Evolutionary conservation across 2,797 vertebrate genomes (phyloP), one percentile per base, ranked within the genome.

Genomic region (Pipistrellus nathusii): DNA sequence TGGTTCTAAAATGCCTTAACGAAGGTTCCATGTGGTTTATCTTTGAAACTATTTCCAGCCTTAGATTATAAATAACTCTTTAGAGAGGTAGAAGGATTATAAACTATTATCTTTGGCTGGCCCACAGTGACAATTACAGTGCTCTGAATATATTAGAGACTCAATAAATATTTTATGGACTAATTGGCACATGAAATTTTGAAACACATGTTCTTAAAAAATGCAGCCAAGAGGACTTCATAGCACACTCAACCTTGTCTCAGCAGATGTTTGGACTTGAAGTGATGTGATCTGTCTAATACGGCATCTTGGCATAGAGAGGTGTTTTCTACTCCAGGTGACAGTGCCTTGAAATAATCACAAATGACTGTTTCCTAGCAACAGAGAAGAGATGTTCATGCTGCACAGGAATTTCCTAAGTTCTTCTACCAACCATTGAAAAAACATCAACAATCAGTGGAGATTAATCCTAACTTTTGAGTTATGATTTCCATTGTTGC

Each of bases 251-350:
- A 48, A 57, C n/a, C 27, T 88, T 88, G 59, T 83, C 76, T 96
- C 82, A 72, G 78, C 93, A 97, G 93, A 95, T 96, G 94, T 92
- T 95, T 94, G 85, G 78, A 88, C 83, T 78, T 73, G 72, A 94
- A 86, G 51, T 68, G 59, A 89, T 95, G 73, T 86, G 71, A 97
- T 97, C 90, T 94, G 86, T 97, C 72, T 95, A 88, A 93, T 92
- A 72, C 85, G 88, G 88, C 88, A 97, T 51, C 48, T 96, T 97
- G 95, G 95, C 95, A 93, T 72, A 85, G 62, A 75, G 93, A 93
- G 59, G 18, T n/a, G 8, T 92, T 97, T 96, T 94, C 72, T 95
- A 69, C 78, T 96, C 93, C 94, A 97, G 95, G 94, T 96, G 93
- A 83, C 88, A 96, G 46, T 92, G 75, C 72, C 64, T 93, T 81